A percentile compares a stretch with the other conserved stretches of the same genome.
These are phyloP conservation scores for Drosophila nigromelanica DNA, from an alignment of 1,140 invertebrate species.

Conservation along the genomic window DNA sequence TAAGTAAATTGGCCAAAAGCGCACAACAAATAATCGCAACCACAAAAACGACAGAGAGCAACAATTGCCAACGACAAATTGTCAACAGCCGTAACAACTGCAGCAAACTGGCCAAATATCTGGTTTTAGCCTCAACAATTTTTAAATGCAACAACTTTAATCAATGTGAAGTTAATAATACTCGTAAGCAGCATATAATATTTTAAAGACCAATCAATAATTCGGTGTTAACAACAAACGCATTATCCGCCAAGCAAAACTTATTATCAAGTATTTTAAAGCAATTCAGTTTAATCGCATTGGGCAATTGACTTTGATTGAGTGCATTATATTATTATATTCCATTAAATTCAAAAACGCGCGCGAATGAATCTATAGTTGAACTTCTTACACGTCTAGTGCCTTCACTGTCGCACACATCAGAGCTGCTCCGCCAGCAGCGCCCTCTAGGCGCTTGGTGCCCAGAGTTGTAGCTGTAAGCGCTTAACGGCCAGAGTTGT, in stretches of 20 bases:
- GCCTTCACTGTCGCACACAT: not conserved
- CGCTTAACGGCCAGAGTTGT: not conserved
- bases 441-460: not conserved
- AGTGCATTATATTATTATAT: not conserved
- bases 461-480: not conserved
- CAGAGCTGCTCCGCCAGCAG: slow-evolving; percentile 3
- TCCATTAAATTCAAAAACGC: slow-evolving; percentile 7
- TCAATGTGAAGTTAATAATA: not conserved
- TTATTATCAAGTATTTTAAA: not conserved
- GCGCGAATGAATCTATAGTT: slow-evolving; percentile 19
- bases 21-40: slow-evolving; percentile 26
- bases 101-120: slow-evolving; percentile 15
- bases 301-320: slow-evolving; percentile 5
- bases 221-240: slow-evolving; percentile 12
- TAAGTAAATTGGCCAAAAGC: slow-evolving; percentile 72
- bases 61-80: slow-evolving; percentile 45
- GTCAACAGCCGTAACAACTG: slow-evolving; percentile 3
- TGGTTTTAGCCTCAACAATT: slow-evolving; percentile 10
- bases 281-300: not conserved
- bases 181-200: not conserved
- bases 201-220: not conserved
- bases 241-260: not conserved
- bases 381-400: not conserved
- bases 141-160: not conserved
- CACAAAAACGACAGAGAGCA: slow-evolving; percentile 5